These are phyloP conservation scores for Nannospalax galili DNA, from an alignment of 2,113 vertebrate species.

Conservation along the genomic window DNA sequence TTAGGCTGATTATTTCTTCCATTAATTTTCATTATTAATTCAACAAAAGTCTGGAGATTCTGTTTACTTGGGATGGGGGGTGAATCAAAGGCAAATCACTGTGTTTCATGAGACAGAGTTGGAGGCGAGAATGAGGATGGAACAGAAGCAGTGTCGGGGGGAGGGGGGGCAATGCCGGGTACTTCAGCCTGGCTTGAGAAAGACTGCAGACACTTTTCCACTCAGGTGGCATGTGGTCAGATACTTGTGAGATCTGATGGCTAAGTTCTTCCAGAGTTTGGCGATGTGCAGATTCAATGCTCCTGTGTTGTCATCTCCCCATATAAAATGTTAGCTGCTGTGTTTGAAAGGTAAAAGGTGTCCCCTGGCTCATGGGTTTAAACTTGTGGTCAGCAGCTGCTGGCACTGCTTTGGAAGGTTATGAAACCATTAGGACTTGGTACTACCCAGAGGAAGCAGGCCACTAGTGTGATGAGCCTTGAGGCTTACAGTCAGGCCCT, in stretches of 20 bases:
- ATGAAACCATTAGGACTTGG: neutral
- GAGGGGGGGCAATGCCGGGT: neutral
- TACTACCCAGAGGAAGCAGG: neutral
- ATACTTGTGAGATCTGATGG: neutral
- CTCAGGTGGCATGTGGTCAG: neutral
- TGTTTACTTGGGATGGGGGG: conserved; percentile 14
- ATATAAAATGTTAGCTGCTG: neutral
- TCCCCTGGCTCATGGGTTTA: too few relatives aligned
- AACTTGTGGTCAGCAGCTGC: neutral
- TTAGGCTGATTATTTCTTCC: conserved; percentile 45
- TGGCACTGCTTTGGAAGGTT: neutral
- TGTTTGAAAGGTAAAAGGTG: neutral
- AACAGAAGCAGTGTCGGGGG: neutral
- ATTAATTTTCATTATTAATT: conserved; percentile 63
- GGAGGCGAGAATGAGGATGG: neutral
- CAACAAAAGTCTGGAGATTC: conserved; percentile 47
- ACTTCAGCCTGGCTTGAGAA: neutral
- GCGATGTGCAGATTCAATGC: neutral
- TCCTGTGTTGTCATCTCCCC: neutral
- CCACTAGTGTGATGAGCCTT: neutral
- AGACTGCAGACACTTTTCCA: neutral
- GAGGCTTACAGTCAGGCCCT: neutral
- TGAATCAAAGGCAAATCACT: conserved; percentile 42
- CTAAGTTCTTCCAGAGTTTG: neutral
- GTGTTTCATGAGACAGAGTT: neutral